These are phyloP conservation scores for Brienomyrus brachyistius DNA, from an alignment of 2,113 vertebrate genomes.

Conservation along the genomic window DNA sequence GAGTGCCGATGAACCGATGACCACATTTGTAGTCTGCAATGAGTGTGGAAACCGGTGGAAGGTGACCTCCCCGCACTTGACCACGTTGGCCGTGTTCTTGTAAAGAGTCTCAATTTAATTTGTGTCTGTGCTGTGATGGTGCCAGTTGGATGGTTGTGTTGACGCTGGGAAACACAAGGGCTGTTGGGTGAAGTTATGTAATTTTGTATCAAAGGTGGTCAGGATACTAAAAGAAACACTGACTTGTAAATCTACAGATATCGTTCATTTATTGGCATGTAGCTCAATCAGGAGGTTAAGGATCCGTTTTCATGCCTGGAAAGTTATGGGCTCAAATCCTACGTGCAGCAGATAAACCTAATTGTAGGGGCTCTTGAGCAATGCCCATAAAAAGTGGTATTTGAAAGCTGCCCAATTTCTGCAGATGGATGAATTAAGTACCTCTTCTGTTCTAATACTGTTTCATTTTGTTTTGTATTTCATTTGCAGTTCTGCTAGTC, in stretches of 20 bases:
- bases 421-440: not conserved
- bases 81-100: not conserved
- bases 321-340: not conserved
- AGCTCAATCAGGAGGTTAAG: not conserved
- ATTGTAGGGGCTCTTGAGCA: not conserved
- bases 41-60: constrained; percentile 97
- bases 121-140: not conserved
- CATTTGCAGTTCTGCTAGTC: constrained; percentile 63
- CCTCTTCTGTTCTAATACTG: too few species aligned
- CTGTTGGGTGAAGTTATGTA: too few species aligned
- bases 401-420: not conserved
- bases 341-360: not conserved
- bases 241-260: not conserved
- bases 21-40: constrained; percentile 95
- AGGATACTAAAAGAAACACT: not conserved
- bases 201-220: not conserved
- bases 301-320: not conserved
- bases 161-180: not conserved
- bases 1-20: constrained; percentile 99
- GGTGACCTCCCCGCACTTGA: constrained; percentile 54
- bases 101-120: too few species aligned
- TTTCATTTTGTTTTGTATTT: not conserved
- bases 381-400: not conserved
- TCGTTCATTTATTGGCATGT: not conserved
- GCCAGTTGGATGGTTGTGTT: not conserved